Percentiles rank a stretch among this genome's conserved stretches.
These are phyloP conservation scores for Allolobophora icterica DNA, from an alignment of 2,888 invertebrate genomes.

Conservation along the genomic window DNA sequence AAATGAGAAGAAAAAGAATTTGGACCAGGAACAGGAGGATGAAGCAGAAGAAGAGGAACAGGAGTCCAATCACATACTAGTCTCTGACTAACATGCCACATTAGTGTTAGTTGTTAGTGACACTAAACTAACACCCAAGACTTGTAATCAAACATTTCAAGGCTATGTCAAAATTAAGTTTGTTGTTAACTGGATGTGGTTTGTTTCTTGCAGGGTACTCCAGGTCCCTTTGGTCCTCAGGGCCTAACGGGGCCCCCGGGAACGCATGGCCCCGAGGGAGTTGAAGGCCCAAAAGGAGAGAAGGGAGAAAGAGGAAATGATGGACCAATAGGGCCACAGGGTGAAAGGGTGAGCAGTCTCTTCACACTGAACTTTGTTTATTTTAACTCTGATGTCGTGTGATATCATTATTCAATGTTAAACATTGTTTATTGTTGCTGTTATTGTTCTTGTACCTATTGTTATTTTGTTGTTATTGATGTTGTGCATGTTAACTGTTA, in stretches of 20 bases:
- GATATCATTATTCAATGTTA: background rate
- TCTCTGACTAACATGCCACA: background rate
- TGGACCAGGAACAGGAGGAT: background rate
- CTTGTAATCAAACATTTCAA: background rate
- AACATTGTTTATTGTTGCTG: background rate
- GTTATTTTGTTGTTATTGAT: background rate
- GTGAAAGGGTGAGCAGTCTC: conserved; percentile 74
- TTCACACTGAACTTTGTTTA: background rate
- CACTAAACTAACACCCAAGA: background rate
- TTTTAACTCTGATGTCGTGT: background rate
- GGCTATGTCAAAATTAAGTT: background rate
- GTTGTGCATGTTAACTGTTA: background rate
- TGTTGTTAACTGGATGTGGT: background rate
- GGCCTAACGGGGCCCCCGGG: conserved; percentile 44
- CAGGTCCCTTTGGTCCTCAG: conserved; percentile 36
- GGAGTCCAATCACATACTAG: background rate
- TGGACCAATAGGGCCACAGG: conserved; percentile 84
- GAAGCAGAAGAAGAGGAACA: background rate
- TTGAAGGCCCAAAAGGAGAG: conserved; percentile 46
- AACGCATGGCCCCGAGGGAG: conserved; percentile 42
- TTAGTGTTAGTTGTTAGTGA: background rate
- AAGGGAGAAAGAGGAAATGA: conserved; percentile 63
- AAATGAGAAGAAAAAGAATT: background rate
- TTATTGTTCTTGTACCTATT: background rate
- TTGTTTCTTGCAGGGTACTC: background rate